Percentiles rank a stretch among this genome's conserved stretches.
phyloP scores from a whole-genome alignment of 1,140 invertebrate species.

The Lepidurus couesii region DNA sequence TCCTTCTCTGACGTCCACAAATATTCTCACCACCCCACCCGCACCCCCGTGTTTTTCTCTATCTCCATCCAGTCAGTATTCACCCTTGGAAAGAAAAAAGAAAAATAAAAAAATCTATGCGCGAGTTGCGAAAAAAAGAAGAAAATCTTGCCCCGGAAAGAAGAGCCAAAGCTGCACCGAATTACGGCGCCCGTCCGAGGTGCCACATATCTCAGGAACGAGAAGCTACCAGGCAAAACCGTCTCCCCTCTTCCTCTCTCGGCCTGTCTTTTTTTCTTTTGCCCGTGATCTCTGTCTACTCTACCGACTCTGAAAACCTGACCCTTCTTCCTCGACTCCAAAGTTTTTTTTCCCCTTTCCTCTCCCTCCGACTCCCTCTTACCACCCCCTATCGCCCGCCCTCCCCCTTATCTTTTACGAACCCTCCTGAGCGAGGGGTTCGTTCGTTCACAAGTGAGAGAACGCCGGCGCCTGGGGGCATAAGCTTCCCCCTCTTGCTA shows the following conservation, averaged over 20 bases:
- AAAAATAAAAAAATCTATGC: neutral
- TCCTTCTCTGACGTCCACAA: neutral
- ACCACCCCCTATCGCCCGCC: neutral
- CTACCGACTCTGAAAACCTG: no score
- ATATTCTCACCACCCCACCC: constrained; percentile 2
- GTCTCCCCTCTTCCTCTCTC: neutral
- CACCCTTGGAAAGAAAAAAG: no score
- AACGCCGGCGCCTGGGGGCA: constrained; percentile 16
- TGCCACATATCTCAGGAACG: constrained; percentile 18
- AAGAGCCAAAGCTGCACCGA: constrained; percentile 1
- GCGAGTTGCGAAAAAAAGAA: neutral
- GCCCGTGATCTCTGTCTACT: neutral
- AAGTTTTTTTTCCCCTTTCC: neutral
- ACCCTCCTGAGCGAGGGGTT: neutral
- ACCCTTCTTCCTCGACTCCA: neutral
- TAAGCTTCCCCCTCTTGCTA: neutral
- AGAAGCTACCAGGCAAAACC: neutral
- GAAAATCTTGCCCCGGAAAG: neutral
- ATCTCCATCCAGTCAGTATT: no score
- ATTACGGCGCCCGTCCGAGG: neutral
- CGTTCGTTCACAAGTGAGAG: neutral
- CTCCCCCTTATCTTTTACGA: no score
- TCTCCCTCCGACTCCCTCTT: neutral
- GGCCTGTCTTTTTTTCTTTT: neutral
- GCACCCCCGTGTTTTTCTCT: neutral